These are phyloP conservation scores for Ageneiosus marmoratus DNA, from an alignment of 2,113 vertebrate genomes.

Conservation along the genomic window DNA sequence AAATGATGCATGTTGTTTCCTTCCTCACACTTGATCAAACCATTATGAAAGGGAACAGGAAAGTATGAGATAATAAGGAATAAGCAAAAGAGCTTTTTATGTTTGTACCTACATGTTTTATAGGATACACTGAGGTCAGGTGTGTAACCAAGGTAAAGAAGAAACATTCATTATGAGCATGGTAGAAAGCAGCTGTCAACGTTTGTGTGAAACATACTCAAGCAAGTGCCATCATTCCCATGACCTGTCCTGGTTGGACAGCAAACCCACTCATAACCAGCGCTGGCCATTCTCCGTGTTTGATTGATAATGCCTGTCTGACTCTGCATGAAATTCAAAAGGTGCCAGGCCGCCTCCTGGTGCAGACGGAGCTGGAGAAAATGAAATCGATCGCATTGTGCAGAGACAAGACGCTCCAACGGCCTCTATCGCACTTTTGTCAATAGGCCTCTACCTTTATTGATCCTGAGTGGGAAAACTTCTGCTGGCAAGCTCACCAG, in stretches of 20 bases:
- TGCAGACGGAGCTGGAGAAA: constrained; percentile 49
- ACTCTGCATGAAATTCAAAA: constrained; percentile 49
- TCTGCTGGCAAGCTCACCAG: constrained; percentile 26
- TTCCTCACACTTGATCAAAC: background rate
- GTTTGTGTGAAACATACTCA: constrained; percentile 32
- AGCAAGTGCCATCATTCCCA: constrained; percentile 47
- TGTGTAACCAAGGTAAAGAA: background rate
- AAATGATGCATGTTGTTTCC: background rate
- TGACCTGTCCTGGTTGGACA: constrained; percentile 39
- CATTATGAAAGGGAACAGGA: background rate
- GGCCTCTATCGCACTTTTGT: constrained; percentile 54
- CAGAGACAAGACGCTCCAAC: constrained; percentile 47
- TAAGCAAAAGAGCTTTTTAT: background rate
- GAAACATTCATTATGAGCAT: background rate
- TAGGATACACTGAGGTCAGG: background rate
- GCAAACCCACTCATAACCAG: constrained; percentile 44
- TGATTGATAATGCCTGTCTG: constrained; percentile 57
- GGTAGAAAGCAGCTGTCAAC: constrained; percentile 21
- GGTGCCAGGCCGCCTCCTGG: constrained; percentile 39
- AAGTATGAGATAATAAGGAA: background rate
- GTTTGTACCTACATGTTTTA: background rate
- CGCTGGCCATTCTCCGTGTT: constrained; percentile 25
- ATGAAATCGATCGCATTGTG: constrained; percentile 54
- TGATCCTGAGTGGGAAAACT: constrained; percentile 55
- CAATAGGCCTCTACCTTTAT: constrained; percentile 52